Percentiles rank a stretch among this genome's conserved stretches.
Conservation (phyloP, 2,888 invertebrate species). For the Aleiodes leptofemur region DNA sequence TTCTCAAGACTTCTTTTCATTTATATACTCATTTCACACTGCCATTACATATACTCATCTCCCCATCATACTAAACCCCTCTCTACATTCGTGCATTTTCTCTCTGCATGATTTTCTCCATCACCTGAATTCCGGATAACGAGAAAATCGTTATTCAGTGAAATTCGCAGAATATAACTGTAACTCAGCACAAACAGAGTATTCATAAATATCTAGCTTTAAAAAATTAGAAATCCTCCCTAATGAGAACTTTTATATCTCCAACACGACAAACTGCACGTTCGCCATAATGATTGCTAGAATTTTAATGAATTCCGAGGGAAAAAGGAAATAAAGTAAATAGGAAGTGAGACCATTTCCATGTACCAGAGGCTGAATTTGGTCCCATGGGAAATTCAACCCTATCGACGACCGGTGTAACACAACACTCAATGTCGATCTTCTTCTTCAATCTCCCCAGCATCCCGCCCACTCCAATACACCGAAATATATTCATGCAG, state of each 20-base stretch:
- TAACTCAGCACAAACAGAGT: not conserved
- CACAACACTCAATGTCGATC: constrained; percentile 32
- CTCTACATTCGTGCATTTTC: constrained; percentile 37
- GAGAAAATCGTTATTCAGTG: constrained; percentile 54
- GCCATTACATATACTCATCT: constrained; percentile 20
- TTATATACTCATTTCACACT: constrained; percentile 9
- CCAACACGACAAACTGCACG: not conserved
- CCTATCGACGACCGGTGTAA: constrained; percentile 44
- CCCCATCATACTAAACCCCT: constrained; percentile 38
- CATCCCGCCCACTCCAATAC: constrained; percentile 7
- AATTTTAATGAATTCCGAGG: constrained; percentile 21
- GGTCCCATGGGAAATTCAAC: constrained; percentile 48
- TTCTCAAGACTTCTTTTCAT: constrained; percentile 2
- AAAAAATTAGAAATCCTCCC: not conserved
- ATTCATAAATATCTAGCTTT: not conserved
- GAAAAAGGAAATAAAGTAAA: not conserved
- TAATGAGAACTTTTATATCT: not conserved
- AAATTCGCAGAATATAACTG: constrained; percentile 50
- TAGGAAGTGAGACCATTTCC: constrained; percentile 35
- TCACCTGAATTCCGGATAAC: constrained; percentile 1
- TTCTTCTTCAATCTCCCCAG: constrained; percentile 11
- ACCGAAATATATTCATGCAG: constrained; percentile 8
- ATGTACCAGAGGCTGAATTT: constrained; percentile 25
- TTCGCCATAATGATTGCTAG: constrained; percentile 21
- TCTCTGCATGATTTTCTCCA: not conserved